Percentiles rank a stretch among this genome's conserved stretches.
phyloP scores from a whole-genome alignment of 1,140 invertebrate genomes.

The Dolichoris vasculosae region DNA sequence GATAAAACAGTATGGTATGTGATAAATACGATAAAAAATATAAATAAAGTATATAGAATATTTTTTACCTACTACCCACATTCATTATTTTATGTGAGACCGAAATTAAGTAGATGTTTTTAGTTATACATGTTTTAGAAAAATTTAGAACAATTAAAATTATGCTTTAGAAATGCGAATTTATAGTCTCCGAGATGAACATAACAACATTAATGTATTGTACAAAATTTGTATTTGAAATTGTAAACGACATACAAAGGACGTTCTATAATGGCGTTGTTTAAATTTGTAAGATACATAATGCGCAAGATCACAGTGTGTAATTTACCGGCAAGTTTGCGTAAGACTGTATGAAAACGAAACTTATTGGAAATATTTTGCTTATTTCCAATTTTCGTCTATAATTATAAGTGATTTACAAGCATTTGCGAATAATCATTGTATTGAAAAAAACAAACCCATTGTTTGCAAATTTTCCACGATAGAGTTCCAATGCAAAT shows the following conservation, averaged over 20 bases:
- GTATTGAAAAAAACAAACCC: conserved; percentile 25
- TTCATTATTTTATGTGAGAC: conserved; percentile 45
- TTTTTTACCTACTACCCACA: conserved; percentile 47
- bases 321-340: conserved; percentile 33
- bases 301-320: conserved; percentile 42
- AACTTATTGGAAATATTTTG: conserved; percentile 35
- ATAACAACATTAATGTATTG: conserved; percentile 49
- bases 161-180: conserved; percentile 49
- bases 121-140: conserved; percentile 13
- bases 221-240: conserved; percentile 50
- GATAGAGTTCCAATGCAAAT: conserved; percentile 43
- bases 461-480: conserved; percentile 12
- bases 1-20: conserved; percentile 50
- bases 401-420: conserved; percentile 25
- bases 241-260: conserved; percentile 43
- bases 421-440: conserved; percentile 22
- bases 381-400: conserved; percentile 6
- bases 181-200: conserved; percentile 40
- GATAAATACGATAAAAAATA: conserved; percentile 49
- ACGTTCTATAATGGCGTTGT: conserved; percentile 35
- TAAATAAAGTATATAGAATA: conserved; percentile 49
- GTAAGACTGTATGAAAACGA: conserved; percentile 12
- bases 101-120: conserved; percentile 38
- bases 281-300: conserved; percentile 51
- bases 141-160: conserved; percentile 29